Evolutionary conservation across 1,140 invertebrate genomes (phyloP), one percentile per base, ranked within the genome.

Genomic region (Drosophila carrolli): DNA sequence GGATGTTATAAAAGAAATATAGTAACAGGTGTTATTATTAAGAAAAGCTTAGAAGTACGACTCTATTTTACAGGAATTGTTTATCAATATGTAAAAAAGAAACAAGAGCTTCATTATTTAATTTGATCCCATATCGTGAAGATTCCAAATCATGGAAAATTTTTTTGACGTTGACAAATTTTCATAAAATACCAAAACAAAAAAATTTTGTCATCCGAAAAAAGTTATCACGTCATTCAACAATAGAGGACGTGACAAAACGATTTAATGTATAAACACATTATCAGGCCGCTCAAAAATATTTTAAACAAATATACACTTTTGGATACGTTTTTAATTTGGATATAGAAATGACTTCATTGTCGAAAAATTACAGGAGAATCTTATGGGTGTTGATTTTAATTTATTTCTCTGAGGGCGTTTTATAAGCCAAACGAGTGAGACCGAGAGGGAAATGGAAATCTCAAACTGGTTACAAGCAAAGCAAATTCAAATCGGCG

Each of bases 401-500:
- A 62, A 40, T 57, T 48, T 63, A 62, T 41, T 71, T 59, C 5
- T 3, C 13, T 40, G 66, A 65, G 51, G 81, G 81, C 82, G 81
- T 85, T 84, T 81, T 67, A 72, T 68, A 85, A 75, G 23, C 11
- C 16, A 9, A 27, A 0, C 40, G 14, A 54, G 53, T 35, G 37
- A 60, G 35, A 54, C 37, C 16, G 43, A 40, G 38, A 40, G 65
- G 54, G 54, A 19, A 48, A 32, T 32, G 59, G 51, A 41, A 67
- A 51, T 44, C 40, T 19, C n/a, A 85, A 85, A 81, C 82, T 67
- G 82, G 82, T 85, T 84, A 60, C 75, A 60, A 63, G 23, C 54
- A 41, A 38, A 48, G 38, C 43, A 19, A 70, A 71, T 70, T 46
- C 35, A 71, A 57, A 70, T 41, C 35, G 23, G 7, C 16, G 43